phyloP scores from a whole-genome alignment of 2,797 vertebrate species.

The Spondyliosoma cantharus region DNA sequence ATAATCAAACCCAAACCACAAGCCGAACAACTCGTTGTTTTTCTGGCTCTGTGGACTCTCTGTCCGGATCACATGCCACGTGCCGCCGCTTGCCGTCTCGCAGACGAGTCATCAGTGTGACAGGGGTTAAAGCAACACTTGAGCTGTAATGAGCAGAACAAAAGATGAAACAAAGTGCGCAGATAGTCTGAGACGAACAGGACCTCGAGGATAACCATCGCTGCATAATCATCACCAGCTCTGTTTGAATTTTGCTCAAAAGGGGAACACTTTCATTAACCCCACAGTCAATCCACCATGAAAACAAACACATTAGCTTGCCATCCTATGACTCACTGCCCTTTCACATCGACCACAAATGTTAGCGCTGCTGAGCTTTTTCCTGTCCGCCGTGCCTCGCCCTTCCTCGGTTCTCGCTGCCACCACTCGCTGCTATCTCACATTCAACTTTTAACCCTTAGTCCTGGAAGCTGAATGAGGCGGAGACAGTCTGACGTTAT shows the following conservation, averaged over 20 bases:
- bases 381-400: slow-evolving; percentile 64
- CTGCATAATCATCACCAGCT: slow-evolving; percentile 60
- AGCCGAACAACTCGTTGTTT: neutral
- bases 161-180: slow-evolving; percentile 43
- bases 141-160: slow-evolving; percentile 14
- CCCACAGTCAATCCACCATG: slow-evolving; percentile 54
- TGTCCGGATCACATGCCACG: slow-evolving; percentile 20
- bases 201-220: slow-evolving; percentile 46
- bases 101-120: slow-evolving; percentile 35
- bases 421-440: slow-evolving; percentile 57
- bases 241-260: slow-evolving; percentile 56
- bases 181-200: slow-evolving; percentile 36
- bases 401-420: slow-evolving; percentile 58
- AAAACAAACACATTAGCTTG: slow-evolving; percentile 72
- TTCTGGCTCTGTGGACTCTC: slow-evolving; percentile 35
- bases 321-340: slow-evolving; percentile 62
- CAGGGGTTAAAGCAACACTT: slow-evolving; percentile 59
- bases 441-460: slow-evolving; percentile 64
- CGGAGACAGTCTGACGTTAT: slow-evolving; percentile 15
- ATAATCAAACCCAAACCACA: slow-evolving; percentile 1
- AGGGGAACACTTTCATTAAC: slow-evolving; percentile 69
- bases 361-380: slow-evolving; percentile 52
- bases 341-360: slow-evolving; percentile 50
- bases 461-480: neutral
- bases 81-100: slow-evolving; percentile 30